Conservation (phyloP, 2,113 vertebrate species). For the Podarcis cretensis region DNA sequence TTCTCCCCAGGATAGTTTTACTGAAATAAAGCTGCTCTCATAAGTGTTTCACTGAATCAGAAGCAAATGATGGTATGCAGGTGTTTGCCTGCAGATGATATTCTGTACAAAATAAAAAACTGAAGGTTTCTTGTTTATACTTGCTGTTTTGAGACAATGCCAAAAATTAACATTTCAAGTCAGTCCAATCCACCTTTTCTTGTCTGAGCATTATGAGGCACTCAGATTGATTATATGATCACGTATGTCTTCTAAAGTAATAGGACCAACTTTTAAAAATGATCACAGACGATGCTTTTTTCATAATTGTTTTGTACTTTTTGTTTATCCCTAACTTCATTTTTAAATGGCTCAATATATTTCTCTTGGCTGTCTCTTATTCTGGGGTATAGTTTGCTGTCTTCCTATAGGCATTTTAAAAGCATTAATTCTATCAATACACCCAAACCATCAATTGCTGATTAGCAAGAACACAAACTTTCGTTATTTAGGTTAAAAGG, state of each 20-base stretch:
- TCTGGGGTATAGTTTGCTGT: neutral
- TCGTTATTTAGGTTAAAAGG: neutral
- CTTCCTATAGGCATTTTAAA: neutral
- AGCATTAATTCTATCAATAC: neutral
- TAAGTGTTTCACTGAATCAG: conserved; percentile 7
- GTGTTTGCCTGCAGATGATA: conserved; percentile 10
- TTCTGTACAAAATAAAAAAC: neutral
- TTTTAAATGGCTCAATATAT: neutral
- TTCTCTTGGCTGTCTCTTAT: neutral
- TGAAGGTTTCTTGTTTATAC: conserved; percentile 11
- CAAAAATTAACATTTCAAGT: conserved; percentile 7
- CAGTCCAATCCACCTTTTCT: neutral
- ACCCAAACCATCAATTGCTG: neutral
- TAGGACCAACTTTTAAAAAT: neutral
- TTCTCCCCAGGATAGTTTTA: conserved; percentile 35
- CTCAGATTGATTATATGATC: neutral
- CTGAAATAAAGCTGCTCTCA: conserved; percentile 26
- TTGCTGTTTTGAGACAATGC: neutral
- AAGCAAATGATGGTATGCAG: fast-evolving
- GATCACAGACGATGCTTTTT: neutral
- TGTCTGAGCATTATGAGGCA: neutral
- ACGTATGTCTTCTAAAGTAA: neutral
- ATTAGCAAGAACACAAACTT: neutral
- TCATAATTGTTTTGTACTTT: neutral
- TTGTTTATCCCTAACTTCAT: neutral